phyloP scores from a whole-genome alignment of 2,888 invertebrate genomes.

The Leucania comma region DNA sequence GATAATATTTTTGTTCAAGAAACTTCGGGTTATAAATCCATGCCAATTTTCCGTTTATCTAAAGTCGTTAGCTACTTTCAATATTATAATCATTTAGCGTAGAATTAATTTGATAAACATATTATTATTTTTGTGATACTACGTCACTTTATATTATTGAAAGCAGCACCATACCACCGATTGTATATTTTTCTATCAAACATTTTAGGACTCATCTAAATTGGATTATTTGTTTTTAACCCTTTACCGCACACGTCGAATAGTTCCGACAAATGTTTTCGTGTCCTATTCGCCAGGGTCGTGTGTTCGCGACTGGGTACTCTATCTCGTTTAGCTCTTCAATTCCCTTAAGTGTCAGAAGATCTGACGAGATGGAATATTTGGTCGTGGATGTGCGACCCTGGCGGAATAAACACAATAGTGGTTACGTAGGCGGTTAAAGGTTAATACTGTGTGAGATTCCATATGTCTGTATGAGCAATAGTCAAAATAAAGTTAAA shows the following conservation, averaged over 20 bases:
- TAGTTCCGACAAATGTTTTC: too few species aligned
- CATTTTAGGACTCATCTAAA: slow-evolving; percentile 46
- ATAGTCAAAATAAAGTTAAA: slow-evolving; percentile 5
- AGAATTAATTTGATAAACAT: slow-evolving; percentile 27
- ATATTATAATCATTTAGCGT: slow-evolving; percentile 31
- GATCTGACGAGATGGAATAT: too few species aligned
- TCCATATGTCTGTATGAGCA: slow-evolving; percentile 17
- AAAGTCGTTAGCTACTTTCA: slow-evolving; percentile 25
- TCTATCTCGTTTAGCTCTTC: too few species aligned
- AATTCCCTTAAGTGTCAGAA: too few species aligned
- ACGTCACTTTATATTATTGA: slow-evolving; percentile 27
- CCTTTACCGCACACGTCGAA: too few species aligned
- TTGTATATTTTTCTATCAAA: slow-evolving; percentile 41
- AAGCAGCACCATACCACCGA: slow-evolving; percentile 29
- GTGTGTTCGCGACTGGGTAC: too few species aligned
- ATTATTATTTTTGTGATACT: slow-evolving; percentile 21
- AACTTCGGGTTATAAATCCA: slow-evolving; percentile 30
- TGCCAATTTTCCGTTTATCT: slow-evolving; percentile 31
- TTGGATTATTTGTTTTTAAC: slow-evolving; percentile 42
- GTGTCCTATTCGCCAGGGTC: too few species aligned
- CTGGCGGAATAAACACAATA: too few species aligned
- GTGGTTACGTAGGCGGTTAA: too few species aligned
- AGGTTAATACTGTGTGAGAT: slow-evolving; percentile 29
- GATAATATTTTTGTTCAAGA: neutral
- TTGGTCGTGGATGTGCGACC: too few species aligned